A percentile compares a stretch with the other conserved stretches of the same genome.
Conservation (phyloP, 2,797 vertebrate genomes). For the Spizella passerina region DNA sequence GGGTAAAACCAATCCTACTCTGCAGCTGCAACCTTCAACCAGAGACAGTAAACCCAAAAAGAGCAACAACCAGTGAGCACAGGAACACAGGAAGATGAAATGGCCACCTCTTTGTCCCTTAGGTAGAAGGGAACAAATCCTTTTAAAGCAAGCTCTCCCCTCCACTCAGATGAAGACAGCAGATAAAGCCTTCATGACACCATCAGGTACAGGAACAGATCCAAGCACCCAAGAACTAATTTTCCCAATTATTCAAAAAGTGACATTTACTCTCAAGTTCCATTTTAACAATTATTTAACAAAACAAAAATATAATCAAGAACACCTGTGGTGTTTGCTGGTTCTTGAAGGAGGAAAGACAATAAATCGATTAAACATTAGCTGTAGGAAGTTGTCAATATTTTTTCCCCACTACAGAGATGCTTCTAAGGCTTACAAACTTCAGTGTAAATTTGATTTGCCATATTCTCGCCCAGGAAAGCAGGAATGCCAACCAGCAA, state of each 20-base stretch:
- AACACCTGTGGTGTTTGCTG: not conserved
- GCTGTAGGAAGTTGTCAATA: not conserved
- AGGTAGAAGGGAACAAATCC: accelerated
- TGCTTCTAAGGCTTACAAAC: not conserved
- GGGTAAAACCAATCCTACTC: not conserved
- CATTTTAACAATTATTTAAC: not conserved
- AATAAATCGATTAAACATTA: not conserved
- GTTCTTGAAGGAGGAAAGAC: not conserved
- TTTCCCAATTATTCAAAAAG: not conserved
- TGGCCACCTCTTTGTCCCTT: no score
- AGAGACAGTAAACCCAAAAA: no score
- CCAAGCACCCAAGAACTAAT: not conserved
- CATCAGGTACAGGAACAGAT: not conserved
- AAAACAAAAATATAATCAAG: not conserved
- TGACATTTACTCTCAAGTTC: not conserved
- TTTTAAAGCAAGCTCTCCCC: not conserved
- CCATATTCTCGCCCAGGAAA: not conserved
- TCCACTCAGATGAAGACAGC: not conserved
- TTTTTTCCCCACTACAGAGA: not conserved
- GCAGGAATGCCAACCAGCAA: not conserved
- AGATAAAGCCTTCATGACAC: no score
- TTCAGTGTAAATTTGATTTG: not conserved
- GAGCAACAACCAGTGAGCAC: not conserved
- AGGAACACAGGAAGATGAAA: not conserved
- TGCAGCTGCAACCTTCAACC: not conserved